These are phyloP conservation scores for Seira musarum DNA, from an alignment of 2,888 invertebrate species.

Conservation along the genomic window DNA sequence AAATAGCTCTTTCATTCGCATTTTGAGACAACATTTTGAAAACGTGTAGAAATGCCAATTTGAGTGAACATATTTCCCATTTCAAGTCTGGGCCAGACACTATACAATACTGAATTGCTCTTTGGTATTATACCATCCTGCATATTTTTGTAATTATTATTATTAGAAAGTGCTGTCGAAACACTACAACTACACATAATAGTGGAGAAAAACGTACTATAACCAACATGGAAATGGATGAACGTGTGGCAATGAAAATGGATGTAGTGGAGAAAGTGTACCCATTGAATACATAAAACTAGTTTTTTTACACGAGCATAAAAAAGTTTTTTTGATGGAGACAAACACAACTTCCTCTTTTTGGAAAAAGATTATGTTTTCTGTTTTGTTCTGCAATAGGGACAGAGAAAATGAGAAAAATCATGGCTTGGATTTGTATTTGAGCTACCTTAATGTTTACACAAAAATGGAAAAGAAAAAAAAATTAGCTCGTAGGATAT, in stretches of 20 bases:
- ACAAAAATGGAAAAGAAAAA: slow-evolving; percentile 8
- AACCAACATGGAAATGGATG: too few species aligned
- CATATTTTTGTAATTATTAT: slow-evolving; percentile 36
- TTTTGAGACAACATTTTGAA: too few species aligned
- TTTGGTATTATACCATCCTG: not conserved
- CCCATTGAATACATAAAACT: slow-evolving; percentile 68
- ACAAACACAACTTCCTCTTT: slow-evolving; percentile 63
- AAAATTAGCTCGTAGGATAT: slow-evolving; percentile 16
- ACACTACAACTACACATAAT: slow-evolving; percentile 12
- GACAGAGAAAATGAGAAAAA: slow-evolving; percentile 65
- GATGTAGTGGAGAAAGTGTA: slow-evolving; percentile 61
- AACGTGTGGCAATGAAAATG: slow-evolving; percentile 29
- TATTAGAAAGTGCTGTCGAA: not conserved
- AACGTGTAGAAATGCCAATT: not conserved
- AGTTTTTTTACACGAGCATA: slow-evolving; percentile 61
- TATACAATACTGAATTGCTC: not conserved
- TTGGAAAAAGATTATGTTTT: slow-evolving; percentile 66
- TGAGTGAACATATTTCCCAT: not conserved
- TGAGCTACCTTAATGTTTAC: slow-evolving; percentile 49
- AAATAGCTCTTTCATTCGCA: too few species aligned
- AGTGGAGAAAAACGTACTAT: not conserved
- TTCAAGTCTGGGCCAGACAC: not conserved
- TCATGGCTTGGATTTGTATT: slow-evolving; percentile 62
- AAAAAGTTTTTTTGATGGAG: slow-evolving; percentile 66
- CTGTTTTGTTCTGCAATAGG: slow-evolving; percentile 65